phyloP scores from a whole-genome alignment of 1,140 invertebrate species.

The Plutomurus gul region DNA sequence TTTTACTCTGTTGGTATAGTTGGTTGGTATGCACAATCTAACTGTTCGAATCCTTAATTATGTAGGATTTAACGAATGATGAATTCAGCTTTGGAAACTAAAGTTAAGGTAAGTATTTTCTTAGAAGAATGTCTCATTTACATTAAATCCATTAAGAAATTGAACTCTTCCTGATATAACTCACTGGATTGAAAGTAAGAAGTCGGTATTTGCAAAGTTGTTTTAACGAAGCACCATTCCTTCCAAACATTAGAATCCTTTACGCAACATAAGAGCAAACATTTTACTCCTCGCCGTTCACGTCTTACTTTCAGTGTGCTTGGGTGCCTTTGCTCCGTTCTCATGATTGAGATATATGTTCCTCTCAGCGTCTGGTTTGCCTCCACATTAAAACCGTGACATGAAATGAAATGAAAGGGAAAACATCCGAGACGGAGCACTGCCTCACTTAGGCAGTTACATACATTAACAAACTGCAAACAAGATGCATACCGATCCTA shows the following conservation, averaged over 20 bases:
- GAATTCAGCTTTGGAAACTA: not conserved
- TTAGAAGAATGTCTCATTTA: not conserved
- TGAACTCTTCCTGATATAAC: not conserved
- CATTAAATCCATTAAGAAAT: conserved; percentile 25
- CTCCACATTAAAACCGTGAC: conserved; percentile 21
- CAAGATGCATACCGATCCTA: no score
- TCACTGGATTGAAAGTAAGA: not conserved
- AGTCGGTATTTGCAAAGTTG: conserved; percentile 13
- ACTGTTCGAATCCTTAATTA: no score
- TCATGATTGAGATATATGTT: conserved; percentile 20
- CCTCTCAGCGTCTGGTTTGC: conserved; percentile 16
- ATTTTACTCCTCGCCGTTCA: no score
- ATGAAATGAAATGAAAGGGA: conserved; percentile 27
- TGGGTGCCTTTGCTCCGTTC: not conserved
- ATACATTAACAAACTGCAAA: no score
- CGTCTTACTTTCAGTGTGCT: not conserved
- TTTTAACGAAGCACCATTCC: not conserved
- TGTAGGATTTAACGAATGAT: not conserved
- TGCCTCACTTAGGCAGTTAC: not conserved
- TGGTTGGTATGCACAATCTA: no score
- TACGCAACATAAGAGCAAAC: conserved; percentile 16
- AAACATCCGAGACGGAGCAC: not conserved
- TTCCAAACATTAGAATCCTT: conserved; percentile 12
- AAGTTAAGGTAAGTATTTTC: not conserved
- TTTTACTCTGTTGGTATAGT: no score